These are phyloP conservation scores for Amiota minor DNA, from an alignment of 2,888 invertebrate genomes.

Conservation along the genomic window DNA sequence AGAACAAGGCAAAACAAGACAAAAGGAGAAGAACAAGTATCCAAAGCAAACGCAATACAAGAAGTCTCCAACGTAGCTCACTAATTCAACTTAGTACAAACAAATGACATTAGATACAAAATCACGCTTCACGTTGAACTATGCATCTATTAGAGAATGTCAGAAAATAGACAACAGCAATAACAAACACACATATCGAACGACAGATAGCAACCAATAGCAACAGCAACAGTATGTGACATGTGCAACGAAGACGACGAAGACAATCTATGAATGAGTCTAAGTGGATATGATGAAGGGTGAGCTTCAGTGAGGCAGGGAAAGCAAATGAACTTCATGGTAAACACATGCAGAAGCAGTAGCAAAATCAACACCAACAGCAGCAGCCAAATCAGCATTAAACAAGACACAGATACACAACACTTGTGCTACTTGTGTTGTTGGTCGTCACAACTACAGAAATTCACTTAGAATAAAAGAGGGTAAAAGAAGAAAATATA, in stretches of 20 bases:
- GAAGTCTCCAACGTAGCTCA: conserved; percentile 1
- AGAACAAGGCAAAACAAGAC: background rate
- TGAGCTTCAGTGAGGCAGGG: too few relatives aligned
- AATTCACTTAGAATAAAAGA: conserved; percentile 10
- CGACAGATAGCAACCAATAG: background rate
- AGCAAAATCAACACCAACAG: background rate
- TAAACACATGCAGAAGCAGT: conserved; percentile 4
- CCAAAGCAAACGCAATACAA: background rate
- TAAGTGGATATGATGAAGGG: background rate
- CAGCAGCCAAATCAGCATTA: background rate
- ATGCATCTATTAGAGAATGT: background rate
- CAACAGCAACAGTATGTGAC: conserved; percentile 17
- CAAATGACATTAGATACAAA: background rate
- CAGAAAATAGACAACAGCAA: conserved; percentile 4
- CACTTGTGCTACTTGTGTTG: background rate
- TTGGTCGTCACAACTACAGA: background rate
- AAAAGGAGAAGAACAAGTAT: too few relatives aligned
- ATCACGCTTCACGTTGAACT: background rate
- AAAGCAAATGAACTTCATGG: background rate
- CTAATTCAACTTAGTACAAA: background rate
- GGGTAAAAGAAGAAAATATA: background rate
- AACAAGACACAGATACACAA: background rate
- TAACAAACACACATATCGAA: background rate
- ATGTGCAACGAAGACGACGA: conserved; percentile 15
- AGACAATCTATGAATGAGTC: background rate